Evolutionary conservation across 2,888 invertebrate species (phyloP).

Genomic region (Schizotus pectinicornis): DNA sequence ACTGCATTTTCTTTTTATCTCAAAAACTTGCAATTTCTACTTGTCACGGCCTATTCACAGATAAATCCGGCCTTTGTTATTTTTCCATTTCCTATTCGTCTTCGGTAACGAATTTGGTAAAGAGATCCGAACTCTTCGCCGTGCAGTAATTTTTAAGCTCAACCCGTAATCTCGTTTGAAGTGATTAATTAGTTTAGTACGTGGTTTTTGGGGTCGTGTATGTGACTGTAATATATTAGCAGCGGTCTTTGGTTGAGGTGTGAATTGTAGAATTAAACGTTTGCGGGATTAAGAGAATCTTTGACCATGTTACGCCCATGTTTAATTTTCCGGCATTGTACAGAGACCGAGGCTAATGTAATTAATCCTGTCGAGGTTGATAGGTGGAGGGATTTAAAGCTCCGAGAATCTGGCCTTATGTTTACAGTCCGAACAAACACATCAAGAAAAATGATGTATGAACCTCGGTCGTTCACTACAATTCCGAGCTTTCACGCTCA

Average conservation of each 20-base stretch:
- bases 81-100: no score
- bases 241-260: no score
- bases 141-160: no score
- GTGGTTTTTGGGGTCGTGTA: no score
- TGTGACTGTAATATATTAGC: no score
- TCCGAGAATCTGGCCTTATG: constrained; percentile 32
- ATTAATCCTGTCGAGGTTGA: constrained; percentile 34
- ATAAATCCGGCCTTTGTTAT: no score
- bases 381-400: constrained; percentile 30
- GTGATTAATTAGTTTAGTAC: no score
- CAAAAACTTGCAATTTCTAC: neutral
- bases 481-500: constrained; percentile 6
- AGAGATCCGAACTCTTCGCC: no score
- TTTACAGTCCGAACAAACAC: constrained; percentile 34
- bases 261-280: neutral
- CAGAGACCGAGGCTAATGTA: constrained; percentile 30
- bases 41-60: no score
- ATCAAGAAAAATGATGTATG: constrained; percentile 34
- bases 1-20: constrained; percentile 12
- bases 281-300: constrained; percentile 10
- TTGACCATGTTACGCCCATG: constrained; percentile 20
- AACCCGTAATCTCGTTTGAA: no score
- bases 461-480: constrained; percentile 18
- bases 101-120: no score
- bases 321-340: constrained; percentile 25